These are phyloP conservation scores for Bradypus variegatus DNA, from an alignment of 2,797 vertebrate species.

Conservation along the genomic window DNA sequence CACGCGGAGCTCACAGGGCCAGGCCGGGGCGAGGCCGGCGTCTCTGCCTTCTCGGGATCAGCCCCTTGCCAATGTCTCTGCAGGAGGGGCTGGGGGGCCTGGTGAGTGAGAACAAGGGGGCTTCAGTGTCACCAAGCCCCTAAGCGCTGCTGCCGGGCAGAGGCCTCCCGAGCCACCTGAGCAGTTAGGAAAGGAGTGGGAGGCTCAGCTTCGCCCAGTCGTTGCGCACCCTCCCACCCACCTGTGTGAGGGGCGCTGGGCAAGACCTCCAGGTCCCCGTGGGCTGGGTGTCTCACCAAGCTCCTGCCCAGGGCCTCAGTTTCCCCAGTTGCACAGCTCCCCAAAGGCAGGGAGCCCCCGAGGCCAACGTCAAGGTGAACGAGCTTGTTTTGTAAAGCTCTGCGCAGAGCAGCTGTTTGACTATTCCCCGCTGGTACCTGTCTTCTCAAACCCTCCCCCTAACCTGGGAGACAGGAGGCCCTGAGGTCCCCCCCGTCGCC, in stretches of 20 bases:
- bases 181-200: too few relatives aligned
- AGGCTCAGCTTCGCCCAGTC: too few relatives aligned
- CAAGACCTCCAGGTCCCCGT: too few relatives aligned
- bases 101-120: fast-evolving
- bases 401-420: not conserved
- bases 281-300: too few relatives aligned
- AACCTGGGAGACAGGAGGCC: too few relatives aligned
- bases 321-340: not conserved
- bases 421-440: not conserved
- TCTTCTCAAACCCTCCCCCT: too few relatives aligned
- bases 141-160: not conserved
- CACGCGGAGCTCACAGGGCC: not conserved
- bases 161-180: not conserved
- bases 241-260: too few relatives aligned
- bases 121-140: too few relatives aligned
- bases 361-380: fast-evolving
- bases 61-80: not conserved
- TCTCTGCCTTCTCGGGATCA: not conserved
- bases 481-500: too few relatives aligned
- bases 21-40: not conserved
- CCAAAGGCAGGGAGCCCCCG: not conserved
- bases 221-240: too few relatives aligned
- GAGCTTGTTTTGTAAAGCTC: fast-evolving
- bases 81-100: not conserved
- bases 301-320: not conserved